A percentile compares a stretch with the other conserved stretches of the same genome.
Conservation (phyloP, 2,113 vertebrate genomes). For the Anser brachyrhynchus region DNA sequence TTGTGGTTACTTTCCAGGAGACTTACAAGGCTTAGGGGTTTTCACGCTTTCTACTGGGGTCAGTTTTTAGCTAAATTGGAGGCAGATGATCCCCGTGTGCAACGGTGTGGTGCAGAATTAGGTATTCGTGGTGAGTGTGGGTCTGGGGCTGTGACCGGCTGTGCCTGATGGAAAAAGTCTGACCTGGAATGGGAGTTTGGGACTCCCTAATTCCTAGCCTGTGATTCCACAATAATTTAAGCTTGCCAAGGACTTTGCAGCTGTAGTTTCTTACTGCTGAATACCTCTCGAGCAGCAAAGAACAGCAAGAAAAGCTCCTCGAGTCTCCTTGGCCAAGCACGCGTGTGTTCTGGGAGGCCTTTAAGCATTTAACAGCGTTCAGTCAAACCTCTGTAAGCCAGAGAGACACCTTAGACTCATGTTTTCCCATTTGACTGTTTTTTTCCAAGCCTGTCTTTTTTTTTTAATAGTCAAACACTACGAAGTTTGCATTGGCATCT, state of each 20-base stretch:
- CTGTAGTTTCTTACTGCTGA: not conserved
- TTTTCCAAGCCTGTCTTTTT: not conserved
- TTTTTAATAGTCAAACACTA: not conserved
- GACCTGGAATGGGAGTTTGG: not conserved
- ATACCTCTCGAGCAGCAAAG: not conserved
- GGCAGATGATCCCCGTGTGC: not conserved
- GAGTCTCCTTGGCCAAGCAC: not conserved
- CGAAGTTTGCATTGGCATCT: not conserved
- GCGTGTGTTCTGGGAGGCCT: not conserved
- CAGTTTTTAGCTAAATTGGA: not conserved
- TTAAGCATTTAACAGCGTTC: not conserved
- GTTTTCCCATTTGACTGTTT: not conserved
- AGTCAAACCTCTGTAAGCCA: not conserved
- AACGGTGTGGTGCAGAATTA: not conserved
- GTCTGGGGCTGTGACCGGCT: not conserved
- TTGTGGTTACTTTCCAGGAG: not conserved
- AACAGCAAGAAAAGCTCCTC: not conserved
- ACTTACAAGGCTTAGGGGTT: not conserved
- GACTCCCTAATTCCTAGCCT: not conserved
- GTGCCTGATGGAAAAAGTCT: not conserved
- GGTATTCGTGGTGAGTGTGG: not conserved
- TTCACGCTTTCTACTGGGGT: not conserved
- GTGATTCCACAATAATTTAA: not conserved
- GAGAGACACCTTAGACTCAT: not conserved
- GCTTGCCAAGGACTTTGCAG: not conserved